Evolutionary conservation across 23 tunicate genomes (phyloP), one percentile per base, ranked within the genome.

Genomic region (Halocynthia roretzi): DNA sequence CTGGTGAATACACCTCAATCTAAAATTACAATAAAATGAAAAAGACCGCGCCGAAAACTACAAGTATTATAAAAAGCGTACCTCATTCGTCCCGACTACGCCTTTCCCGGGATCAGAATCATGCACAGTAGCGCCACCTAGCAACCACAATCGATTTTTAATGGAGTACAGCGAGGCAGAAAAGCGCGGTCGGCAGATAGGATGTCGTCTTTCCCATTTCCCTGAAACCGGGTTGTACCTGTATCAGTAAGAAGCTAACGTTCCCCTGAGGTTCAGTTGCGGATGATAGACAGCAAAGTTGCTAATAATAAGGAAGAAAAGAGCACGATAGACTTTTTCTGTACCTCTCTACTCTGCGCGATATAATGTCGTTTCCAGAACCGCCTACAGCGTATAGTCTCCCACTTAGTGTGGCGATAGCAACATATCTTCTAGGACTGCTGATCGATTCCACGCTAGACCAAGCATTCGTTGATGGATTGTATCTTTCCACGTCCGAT

Each of bases 321-420:
- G 44, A 31, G 44, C 44, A 31, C 44, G 44, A 31, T 31, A 31
- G 44, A 31, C 44, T 1, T 0, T 31, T 31, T 31, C 4, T 17
- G 10, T 48, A 89, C 96, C 88, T 84, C 77, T 89, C 96, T 51
- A 80, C 83, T 55, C 82, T 80, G 10, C 83, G 53, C 9, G 88
- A 79, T 23, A 89, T 68, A 17, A 84, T 10, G 50, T 89, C 87
- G 18, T 84, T 80, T 53, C 83, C 86, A 7, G 84, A 89, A 19
- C 96, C 96, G 6, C 96, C 96, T 11, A 71, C 96, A 5, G 87
- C 96, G 50, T 84, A 89, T 6, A 89, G 20, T 49, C 66, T 17
- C 15, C 85, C 88, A 18, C 76, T 61, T 18, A 80, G 22, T 19
- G 84, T 14, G 4, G 88, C 83, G 40, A 76, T 20, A 8, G 96